Evolutionary conservation across 2,888 invertebrate genomes (phyloP), one percentile per base, ranked within the genome.

Genomic region (Campoletis raptor): DNA sequence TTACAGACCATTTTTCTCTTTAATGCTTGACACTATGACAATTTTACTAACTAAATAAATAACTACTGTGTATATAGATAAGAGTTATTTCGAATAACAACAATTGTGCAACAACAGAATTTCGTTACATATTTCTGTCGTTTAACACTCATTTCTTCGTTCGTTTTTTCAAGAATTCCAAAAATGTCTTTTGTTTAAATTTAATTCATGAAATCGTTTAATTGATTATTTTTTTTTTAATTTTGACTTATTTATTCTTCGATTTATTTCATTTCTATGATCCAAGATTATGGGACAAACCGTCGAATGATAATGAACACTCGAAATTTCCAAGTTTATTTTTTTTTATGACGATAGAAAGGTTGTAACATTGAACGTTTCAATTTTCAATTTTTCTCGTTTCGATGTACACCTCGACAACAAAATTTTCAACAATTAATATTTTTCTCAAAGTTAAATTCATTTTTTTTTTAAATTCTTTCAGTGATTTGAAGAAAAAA

Each of bases 1-100:
- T 94, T 93, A 91, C 93, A 94, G 93, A 93, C 93, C 93, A 94
- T 94, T 93, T 92, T 93, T 94, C 93, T 93, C 94, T 92, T 88
- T 90, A 15, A 24, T 79, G 87, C 78, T 87, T 87, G 86, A 45
- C 66, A 81, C 85, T 88, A 88, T 79, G 85, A 80, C 86, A 72
- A 67, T 79, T 84, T 66, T 72, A 30, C 30, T 30, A 30, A 74
- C 83, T 82, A 85, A 66, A 57, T 80, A 66, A 72, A 77, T 57
- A 52, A 66, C 81, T 87, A 85, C 80, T 37, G 72, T 84, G 61
- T 81, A 81, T 81, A 81, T 69, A 21, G 9, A 83, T 81, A 57
- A 52, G 82, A 72, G 80, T 69, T 80, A 76, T 78, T 64, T 57
- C 48, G 45, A 57, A 57, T 81, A 81, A 82, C 70, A 85, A 84